Evolutionary conservation across 2,888 invertebrate species (phyloP).

Genomic region (Lycia hirtaria): DNA sequence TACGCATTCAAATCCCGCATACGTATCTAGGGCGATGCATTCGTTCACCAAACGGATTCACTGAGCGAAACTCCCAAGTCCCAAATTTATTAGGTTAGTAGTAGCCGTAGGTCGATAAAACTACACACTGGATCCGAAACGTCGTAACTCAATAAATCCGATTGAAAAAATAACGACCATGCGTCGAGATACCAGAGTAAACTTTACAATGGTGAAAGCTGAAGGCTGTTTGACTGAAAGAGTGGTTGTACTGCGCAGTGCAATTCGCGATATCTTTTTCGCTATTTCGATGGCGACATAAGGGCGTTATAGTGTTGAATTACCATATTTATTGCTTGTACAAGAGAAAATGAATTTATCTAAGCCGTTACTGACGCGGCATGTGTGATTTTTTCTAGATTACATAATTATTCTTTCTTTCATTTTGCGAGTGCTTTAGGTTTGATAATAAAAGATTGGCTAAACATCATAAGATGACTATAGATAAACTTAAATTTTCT

Average conservation of each 20-base stretch:
- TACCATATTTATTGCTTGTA: conserved; percentile 85
- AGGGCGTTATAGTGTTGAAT: conserved; percentile 83
- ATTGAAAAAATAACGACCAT: conserved; percentile 72
- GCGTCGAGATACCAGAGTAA: conserved; percentile 68
- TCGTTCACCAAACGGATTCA: conserved; percentile 81
- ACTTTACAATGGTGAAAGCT: conserved; percentile 63
- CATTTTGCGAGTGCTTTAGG: conserved; percentile 11
- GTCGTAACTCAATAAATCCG: conserved; percentile 71
- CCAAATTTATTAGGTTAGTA: conserved; percentile 86
- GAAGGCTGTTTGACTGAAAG: conserved; percentile 80
- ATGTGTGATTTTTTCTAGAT: conserved; percentile 61
- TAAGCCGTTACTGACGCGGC: conserved; percentile 66
- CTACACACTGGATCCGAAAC: conserved; percentile 66
- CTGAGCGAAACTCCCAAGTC: conserved; percentile 85
- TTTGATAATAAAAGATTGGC: no score
- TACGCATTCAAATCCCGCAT: conserved; percentile 70
- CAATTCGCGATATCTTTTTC: conserved; percentile 85
- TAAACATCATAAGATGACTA: no score
- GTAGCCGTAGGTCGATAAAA: conserved; percentile 85
- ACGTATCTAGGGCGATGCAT: conserved; percentile 84
- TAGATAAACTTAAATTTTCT: no score
- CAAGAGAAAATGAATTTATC: conserved; percentile 81
- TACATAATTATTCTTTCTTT: conserved; percentile 63
- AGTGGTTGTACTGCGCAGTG: conserved; percentile 77
- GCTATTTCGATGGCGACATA: conserved; percentile 83